These are phyloP conservation scores for Epizoanthus fatuus DNA, from an alignment of 92 coral and sea anemone species.

Conservation along the genomic window DNA sequence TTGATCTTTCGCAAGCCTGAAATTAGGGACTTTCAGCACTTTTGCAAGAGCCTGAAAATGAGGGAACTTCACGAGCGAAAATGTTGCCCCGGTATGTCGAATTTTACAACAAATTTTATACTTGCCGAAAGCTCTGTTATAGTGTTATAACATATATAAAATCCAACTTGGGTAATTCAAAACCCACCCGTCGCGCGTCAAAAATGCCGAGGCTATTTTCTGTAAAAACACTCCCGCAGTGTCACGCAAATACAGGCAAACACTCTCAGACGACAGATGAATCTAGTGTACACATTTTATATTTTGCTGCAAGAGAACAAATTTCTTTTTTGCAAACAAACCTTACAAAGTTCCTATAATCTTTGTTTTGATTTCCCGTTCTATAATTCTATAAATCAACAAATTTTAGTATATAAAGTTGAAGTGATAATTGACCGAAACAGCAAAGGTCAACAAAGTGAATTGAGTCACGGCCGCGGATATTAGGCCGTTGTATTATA, in stretches of 20 bases:
- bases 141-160: neutral
- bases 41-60: neutral
- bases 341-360: too few species aligned
- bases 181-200: constrained; percentile 13
- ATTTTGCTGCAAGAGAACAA: too few species aligned
- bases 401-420: too few species aligned
- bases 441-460: too few species aligned
- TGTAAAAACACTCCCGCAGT: neutral
- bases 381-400: too few species aligned
- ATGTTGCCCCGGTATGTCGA: neutral
- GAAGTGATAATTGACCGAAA: too few species aligned
- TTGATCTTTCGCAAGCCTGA: neutral
- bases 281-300: too few species aligned
- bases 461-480: too few species aligned
- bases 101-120: constrained; percentile 1
- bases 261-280: neutral
- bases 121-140: neutral
- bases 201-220: neutral
- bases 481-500: too few species aligned
- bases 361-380: too few species aligned
- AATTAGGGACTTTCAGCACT: neutral
- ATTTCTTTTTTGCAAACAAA: too few species aligned
- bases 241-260: constrained; percentile 1
- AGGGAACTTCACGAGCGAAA: constrained; percentile 20
- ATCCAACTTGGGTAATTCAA: neutral